Conservation (phyloP, 2,797 vertebrate genomes). For the Xyrichtys novacula region DNA sequence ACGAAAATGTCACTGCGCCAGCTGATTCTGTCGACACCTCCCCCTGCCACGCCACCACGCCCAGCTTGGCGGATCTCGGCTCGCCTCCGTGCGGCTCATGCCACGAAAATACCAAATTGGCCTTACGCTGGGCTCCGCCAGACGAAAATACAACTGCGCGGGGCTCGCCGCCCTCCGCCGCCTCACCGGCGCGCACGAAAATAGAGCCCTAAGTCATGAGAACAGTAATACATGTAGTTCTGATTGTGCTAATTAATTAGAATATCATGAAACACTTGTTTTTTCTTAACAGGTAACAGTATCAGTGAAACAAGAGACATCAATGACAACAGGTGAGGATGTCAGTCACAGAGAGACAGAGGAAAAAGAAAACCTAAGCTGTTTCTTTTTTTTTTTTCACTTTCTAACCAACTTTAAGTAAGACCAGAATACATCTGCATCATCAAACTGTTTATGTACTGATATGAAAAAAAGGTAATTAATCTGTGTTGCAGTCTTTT, state of each 20-base stretch:
- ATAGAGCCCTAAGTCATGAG: too few species aligned
- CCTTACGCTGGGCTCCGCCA: too few species aligned
- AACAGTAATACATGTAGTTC: neutral
- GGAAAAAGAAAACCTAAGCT: neutral
- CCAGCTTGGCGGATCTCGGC: too few species aligned
- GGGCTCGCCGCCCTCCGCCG: too few species aligned
- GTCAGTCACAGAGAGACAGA: neutral
- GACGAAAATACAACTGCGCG: too few species aligned
- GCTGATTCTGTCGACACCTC: too few species aligned
- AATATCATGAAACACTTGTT: neutral
- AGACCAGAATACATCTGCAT: neutral
- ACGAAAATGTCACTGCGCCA: too few species aligned
- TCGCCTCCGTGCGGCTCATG: too few species aligned
- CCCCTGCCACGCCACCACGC: too few species aligned
- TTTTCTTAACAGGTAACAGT: slow-evolving; percentile 84
- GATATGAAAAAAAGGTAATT: neutral
- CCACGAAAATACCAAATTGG: too few species aligned
- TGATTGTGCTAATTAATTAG: neutral
- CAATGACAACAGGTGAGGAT: slow-evolving; percentile 92
- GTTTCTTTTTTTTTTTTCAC: neutral
- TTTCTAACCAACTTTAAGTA: neutral
- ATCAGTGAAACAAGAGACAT: slow-evolving; percentile 88
- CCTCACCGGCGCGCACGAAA: too few species aligned
- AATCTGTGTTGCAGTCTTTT: neutral
- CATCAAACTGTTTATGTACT: neutral